Conservation (phyloP, 1,140 invertebrate genomes). For the Pseudomyrmex concolor region DNA sequence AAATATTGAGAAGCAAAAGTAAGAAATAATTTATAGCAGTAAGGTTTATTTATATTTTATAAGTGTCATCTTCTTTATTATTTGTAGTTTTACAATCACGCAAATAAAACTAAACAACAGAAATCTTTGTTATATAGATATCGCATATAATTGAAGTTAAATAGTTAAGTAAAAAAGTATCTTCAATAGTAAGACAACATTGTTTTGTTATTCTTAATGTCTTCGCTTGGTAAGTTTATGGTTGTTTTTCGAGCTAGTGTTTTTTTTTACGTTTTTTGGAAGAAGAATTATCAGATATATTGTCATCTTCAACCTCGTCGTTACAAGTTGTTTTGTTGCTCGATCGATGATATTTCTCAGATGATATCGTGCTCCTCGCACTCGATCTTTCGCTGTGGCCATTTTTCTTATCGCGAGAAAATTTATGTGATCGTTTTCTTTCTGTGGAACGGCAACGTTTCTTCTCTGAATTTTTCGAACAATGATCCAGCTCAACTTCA, state of each 20-base stretch:
- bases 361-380: neutral
- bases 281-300: neutral
- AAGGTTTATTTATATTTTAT: neutral
- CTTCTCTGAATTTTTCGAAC: conserved; percentile 39
- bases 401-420: conserved; percentile 10
- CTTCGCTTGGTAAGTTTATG: neutral
- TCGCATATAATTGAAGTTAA: neutral
- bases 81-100: neutral
- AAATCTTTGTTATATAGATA: neutral
- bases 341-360: neutral
- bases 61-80: neutral
- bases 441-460: conserved; percentile 44
- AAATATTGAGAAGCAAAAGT: neutral
- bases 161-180: neutral
- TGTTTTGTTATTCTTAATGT: neutral
- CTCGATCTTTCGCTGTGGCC: conserved; percentile 18
- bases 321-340: conserved; percentile 19
- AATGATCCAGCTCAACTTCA: conserved; percentile 80
- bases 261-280: conserved; percentile 14
- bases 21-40: neutral
- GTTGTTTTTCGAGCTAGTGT: neutral
- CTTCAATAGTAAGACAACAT: conserved; percentile 4
- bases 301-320: conserved; percentile 10
- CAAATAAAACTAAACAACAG: neutral
- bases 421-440: conserved; percentile 24